These are phyloP conservation scores for Nasonovia ribisnigri DNA, from an alignment of 2,888 invertebrate species.

Conservation along the genomic window DNA sequence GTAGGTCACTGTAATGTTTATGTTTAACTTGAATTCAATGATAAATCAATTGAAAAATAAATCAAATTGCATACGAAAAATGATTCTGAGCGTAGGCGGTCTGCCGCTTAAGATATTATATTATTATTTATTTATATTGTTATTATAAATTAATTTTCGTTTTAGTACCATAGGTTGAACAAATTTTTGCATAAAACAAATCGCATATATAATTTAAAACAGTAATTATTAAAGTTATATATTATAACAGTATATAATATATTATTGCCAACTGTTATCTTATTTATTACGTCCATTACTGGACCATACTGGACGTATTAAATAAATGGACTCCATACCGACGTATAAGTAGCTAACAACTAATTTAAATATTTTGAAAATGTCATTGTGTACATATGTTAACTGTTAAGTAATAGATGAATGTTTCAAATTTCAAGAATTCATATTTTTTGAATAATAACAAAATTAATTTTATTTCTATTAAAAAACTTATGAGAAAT, in stretches of 20 bases:
- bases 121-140: neutral
- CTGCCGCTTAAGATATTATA: neutral
- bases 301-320: no score
- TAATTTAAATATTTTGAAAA: neutral
- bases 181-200: neutral
- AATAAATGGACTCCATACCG: no score
- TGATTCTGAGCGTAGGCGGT: neutral
- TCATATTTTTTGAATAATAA: neutral
- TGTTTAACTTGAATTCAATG: neutral
- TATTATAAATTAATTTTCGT: neutral
- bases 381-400: neutral
- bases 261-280: neutral
- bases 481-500: neutral
- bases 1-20: neutral
- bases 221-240: no score
- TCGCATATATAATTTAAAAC: neutral
- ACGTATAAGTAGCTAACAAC: neutral
- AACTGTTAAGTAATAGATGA: neutral
- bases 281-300: neutral
- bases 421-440: neutral
- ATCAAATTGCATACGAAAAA: neutral
- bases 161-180: neutral
- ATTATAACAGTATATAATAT: no score
- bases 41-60: neutral
- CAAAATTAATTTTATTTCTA: neutral